Percentiles rank a stretch among this genome's conserved stretches.
phyloP scores from a whole-genome alignment of 1,140 invertebrate species.

The Aphelenchoides avenae region DNA sequence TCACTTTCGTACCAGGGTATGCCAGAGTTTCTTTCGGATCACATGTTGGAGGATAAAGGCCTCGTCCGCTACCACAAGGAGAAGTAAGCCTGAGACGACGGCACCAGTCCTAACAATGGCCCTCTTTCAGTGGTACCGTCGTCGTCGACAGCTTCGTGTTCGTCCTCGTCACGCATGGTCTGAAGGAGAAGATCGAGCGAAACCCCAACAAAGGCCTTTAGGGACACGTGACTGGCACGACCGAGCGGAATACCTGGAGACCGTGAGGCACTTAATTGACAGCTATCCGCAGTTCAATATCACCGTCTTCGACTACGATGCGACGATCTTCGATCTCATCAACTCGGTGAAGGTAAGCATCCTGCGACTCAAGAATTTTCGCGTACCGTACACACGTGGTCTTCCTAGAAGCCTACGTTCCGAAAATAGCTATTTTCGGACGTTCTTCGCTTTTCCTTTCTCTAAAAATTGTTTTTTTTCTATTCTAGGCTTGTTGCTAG shows the following conservation, averaged over 20 bases:
- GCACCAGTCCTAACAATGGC: no score
- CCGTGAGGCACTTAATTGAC: slow-evolving; percentile 32
- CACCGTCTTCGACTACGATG: slow-evolving; percentile 41
- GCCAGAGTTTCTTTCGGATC: slow-evolving; percentile 34
- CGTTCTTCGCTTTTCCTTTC: not conserved
- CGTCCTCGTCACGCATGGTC: slow-evolving; percentile 27
- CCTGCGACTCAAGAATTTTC: no score
- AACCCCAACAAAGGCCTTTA: no score
- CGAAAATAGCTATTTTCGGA: not conserved
- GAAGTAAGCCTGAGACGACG: slow-evolving; percentile 11
- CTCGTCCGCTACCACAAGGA: slow-evolving; percentile 35
- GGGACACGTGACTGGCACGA: slow-evolving; percentile 39
- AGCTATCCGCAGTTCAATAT: slow-evolving; percentile 37
- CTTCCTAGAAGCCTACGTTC: not conserved
- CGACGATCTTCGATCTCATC: slow-evolving; percentile 44
- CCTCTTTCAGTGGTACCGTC: no score
- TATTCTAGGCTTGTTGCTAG: no score
- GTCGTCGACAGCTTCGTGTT: slow-evolving; percentile 36
- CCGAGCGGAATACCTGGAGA: slow-evolving; percentile 34
- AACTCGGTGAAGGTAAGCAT: slow-evolving; percentile 42
- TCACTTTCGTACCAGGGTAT: slow-evolving; percentile 26
- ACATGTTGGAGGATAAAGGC: slow-evolving; percentile 30
- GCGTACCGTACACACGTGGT: no score
- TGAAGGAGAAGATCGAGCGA: no score
- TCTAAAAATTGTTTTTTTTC: not conserved